Evolutionary conservation across 1,140 invertebrate genomes (phyloP).

Genomic region (Melanaphis sacchari): DNA sequence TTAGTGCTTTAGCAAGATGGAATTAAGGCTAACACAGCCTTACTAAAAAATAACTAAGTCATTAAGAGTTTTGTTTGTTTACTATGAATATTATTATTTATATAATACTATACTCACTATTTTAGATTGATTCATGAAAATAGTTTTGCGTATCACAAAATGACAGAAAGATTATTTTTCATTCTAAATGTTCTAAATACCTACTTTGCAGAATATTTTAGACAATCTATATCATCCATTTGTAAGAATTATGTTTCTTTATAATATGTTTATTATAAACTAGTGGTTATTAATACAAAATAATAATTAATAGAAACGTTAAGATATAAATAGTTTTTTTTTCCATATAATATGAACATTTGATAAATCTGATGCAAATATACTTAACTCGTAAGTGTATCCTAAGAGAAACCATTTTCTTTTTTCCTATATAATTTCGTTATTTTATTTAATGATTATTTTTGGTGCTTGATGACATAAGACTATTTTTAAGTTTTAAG

Average conservation of each 20-base stretch:
- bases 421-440: neutral
- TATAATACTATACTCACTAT: neutral
- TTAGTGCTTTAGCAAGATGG: no score
- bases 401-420: neutral
- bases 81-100: neutral
- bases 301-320: neutral
- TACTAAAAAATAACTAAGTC: no score
- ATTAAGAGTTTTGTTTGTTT: neutral
- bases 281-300: neutral
- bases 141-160: neutral
- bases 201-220: neutral
- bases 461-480: neutral
- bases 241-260: no score
- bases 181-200: neutral
- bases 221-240: no score
- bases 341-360: neutral
- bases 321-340: no score
- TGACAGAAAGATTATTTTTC: neutral
- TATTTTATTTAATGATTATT: neutral
- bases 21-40: no score
- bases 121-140: neutral
- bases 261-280: neutral
- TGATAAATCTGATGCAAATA: no score
- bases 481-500: neutral
- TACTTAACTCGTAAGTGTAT: neutral